Percentiles rank a stretch among this genome's conserved stretches.
phyloP scores from a whole-genome alignment of 2,113 vertebrate genomes.

The Pelecanus crispus region DNA sequence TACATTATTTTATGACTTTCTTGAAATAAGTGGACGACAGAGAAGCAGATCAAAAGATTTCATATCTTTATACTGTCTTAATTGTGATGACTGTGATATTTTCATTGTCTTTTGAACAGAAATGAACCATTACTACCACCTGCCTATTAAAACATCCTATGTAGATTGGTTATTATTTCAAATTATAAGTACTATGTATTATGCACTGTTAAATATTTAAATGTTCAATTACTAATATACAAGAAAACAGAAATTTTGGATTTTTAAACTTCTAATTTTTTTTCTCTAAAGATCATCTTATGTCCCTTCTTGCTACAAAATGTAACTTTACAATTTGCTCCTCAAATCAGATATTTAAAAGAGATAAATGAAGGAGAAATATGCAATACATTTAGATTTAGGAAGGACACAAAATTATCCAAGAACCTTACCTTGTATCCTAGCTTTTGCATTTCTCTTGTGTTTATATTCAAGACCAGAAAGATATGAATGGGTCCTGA shows the following conservation, averaged over 20 bases:
- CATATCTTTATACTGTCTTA: neutral
- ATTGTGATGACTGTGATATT: neutral
- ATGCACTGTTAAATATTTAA: neutral
- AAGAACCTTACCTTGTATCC: neutral
- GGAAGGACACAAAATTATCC: neutral
- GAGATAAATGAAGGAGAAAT: neutral
- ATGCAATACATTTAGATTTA: neutral
- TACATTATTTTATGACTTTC: fast-evolving
- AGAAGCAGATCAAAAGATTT: neutral
- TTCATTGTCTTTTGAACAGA: neutral
- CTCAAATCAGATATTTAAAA: neutral
- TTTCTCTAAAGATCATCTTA: neutral
- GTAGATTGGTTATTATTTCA: neutral
- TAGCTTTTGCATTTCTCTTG: neutral
- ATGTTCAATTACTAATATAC: neutral
- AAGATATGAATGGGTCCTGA: neutral
- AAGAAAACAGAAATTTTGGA: neutral
- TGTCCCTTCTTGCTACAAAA: neutral
- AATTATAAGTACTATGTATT: neutral
- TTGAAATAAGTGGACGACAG: neutral
- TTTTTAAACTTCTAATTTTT: neutral
- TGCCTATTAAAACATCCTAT: neutral
- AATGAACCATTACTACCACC: neutral
- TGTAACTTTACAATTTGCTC: neutral
- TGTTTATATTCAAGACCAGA: neutral